phyloP scores from a whole-genome alignment of 2,113 vertebrate genomes.

The Indicator indicator region DNA sequence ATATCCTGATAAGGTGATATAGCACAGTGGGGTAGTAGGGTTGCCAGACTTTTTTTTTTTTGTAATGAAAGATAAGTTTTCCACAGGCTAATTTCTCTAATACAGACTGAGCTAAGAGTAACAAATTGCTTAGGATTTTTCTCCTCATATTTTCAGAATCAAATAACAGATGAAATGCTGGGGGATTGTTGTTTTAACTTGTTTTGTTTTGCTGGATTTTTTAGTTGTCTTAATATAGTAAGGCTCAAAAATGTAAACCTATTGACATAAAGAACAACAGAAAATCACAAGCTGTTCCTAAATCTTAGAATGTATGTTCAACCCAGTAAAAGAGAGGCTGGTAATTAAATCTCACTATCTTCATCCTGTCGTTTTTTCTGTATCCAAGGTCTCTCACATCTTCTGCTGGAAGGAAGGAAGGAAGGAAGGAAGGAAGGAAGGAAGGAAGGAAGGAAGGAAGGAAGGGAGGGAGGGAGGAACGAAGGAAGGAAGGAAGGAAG shows the following conservation, averaged over 20 bases:
- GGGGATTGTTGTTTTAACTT: background rate
- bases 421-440: too few species aligned
- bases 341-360: background rate
- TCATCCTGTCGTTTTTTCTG: background rate
- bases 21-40: background rate
- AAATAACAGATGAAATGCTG: background rate
- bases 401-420: background rate
- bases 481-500: too few species aligned
- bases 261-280: background rate
- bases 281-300: background rate
- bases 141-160: background rate
- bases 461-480: too few species aligned
- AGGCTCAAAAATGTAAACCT: background rate
- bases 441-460: too few species aligned
- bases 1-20: conserved; percentile 24
- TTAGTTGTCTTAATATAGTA: background rate
- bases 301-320: background rate
- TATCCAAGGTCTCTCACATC: background rate
- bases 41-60: background rate
- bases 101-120: background rate
- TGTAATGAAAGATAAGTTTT: conserved; percentile 7
- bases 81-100: background rate
- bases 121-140: background rate
- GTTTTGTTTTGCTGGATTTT: background rate
- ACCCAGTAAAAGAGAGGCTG: background rate